A percentile compares a stretch with the other conserved stretches of the same genome.
phyloP scores from a whole-genome alignment of 2,888 invertebrate species.

The Periphyllus acericola region DNA sequence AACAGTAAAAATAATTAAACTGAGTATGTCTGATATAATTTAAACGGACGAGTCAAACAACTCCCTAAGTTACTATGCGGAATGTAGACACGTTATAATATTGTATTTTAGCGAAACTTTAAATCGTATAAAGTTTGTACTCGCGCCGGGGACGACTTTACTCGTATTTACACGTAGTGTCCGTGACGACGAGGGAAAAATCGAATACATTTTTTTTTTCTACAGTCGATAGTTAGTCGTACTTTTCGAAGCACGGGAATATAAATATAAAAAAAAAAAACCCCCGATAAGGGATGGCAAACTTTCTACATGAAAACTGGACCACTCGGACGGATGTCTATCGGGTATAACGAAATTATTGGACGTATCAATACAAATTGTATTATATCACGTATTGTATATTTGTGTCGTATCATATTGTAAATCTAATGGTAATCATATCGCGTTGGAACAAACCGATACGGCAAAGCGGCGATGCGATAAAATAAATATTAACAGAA shows the following conservation, averaged over 20 bases:
- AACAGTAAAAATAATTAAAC: conserved; percentile 22
- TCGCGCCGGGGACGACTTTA: neutral
- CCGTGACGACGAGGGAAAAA: neutral
- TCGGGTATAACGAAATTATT: no score
- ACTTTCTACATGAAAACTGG: no score
- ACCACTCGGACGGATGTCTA: no score
- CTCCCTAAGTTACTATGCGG: neutral
- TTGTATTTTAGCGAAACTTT: neutral
- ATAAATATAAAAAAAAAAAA: neutral
- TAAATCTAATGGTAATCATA: no score
- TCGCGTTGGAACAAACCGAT: neutral
- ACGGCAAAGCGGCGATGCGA: neutral
- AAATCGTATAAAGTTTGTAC: neutral
- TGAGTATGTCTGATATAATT: neutral
- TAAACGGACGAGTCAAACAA: neutral
- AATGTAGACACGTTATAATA: neutral
- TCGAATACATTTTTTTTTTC: neutral
- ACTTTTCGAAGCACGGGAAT: neutral
- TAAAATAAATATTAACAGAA: neutral
- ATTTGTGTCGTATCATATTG: no score
- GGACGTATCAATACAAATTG: no score
- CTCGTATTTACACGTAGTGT: neutral
- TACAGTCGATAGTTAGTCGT: neutral
- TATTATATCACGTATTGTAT: no score
- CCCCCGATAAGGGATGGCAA: no score